A percentile compares a stretch with the other conserved stretches of the same genome.
These are phyloP conservation scores for Tipula vernalis DNA, from an alignment of 2,888 invertebrate species.

Conservation along the genomic window DNA sequence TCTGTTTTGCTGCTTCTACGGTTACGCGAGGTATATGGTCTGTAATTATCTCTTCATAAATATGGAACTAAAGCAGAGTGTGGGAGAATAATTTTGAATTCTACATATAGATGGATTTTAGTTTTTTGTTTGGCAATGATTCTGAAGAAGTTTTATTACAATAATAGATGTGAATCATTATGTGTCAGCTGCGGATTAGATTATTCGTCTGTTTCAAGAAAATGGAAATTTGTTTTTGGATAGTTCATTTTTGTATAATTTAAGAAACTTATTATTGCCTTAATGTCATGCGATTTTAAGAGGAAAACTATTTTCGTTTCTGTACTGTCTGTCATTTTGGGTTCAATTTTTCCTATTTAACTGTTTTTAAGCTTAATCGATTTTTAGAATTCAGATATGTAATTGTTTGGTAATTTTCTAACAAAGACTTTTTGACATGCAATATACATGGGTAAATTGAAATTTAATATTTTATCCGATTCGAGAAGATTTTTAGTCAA, in stretches of 20 bases:
- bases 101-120: neutral
- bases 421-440: no score
- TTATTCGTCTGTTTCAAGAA: neutral
- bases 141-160: neutral
- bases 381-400: no score
- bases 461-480: no score
- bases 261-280: neutral
- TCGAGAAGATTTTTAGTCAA: no score
- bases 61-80: neutral
- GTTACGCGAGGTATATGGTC: neutral
- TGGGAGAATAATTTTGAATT: neutral
- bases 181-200: neutral
- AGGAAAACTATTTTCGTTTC: neutral
- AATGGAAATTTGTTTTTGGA: neutral
- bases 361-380: neutral
- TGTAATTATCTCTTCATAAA: neutral
- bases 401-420: no score
- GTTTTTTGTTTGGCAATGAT: neutral
- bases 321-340: neutral
- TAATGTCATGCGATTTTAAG: neutral
- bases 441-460: no score
- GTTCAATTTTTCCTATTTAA: neutral
- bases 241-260: neutral
- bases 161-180: neutral
- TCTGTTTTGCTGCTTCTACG: neutral